These are phyloP conservation scores for Columbina picui DNA, from an alignment of 2,113 vertebrate genomes.

Conservation along the genomic window DNA sequence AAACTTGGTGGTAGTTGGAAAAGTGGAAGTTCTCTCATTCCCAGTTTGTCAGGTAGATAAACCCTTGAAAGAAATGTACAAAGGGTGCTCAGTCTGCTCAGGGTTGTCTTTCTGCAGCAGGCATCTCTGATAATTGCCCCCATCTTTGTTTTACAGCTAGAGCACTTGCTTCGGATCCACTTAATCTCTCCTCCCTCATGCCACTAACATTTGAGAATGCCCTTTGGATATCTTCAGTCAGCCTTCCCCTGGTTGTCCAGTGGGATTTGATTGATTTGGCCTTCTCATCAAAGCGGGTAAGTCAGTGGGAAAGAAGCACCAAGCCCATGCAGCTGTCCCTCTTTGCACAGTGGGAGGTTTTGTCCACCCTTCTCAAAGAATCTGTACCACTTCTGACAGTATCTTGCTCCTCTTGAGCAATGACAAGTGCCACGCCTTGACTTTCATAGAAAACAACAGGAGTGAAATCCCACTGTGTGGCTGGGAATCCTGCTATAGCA, in stretches of 20 bases:
- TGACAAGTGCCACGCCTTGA: neutral
- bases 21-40: neutral
- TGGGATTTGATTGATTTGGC: neutral
- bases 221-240: neutral
- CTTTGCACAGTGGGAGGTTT: rapidly evolving
- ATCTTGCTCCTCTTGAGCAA: neutral
- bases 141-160: neutral
- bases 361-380: neutral
- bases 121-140: neutral
- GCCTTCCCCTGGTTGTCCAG: neutral
- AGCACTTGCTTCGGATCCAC: neutral
- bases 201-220: neutral
- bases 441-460: neutral
- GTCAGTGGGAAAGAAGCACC: neutral
- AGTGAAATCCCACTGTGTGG: neutral
- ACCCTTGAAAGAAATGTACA: neutral
- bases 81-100: neutral
- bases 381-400: neutral
- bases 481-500: neutral
- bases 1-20: neutral
- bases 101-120: neutral
- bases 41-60: neutral
- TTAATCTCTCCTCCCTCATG: neutral
- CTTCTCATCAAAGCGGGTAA: neutral
- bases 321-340: neutral